Evolutionary conservation across 2,113 vertebrate genomes (phyloP), one percentile per base, ranked within the genome.

Genomic region (Cercopithecus mona): DNA sequence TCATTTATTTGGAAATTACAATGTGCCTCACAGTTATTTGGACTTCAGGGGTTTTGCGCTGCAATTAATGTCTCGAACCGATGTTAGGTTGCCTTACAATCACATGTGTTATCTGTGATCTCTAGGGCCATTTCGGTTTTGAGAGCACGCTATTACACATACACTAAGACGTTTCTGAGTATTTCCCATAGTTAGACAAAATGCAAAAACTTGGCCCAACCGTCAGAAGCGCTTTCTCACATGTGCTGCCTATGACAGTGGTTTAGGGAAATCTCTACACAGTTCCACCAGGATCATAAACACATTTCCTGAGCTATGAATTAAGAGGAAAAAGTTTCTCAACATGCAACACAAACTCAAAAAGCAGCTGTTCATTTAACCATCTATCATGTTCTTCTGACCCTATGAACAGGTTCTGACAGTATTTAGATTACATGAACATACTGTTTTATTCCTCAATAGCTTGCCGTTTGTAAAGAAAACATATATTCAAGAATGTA

Each of bases 361-460:
- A 96, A 86, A 8, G 52, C 86, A 96, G 96, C 94, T 97, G 81
- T 87, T 94, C 79, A 66, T 59, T 50, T 68, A 75, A 96, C 84
- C 59, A 81, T 80, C 86, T 43, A 7, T 66, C 87, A 78, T 55
- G 64, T 57, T 84, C 68, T 70, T 88, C 57, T 70, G 81, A 82
- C 22, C 64, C 59, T 88, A 27, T 18, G 3, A 73, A 73, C 6
- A 88, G 92, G 13, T 17, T 76, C 52, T 25, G 59, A 72, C 1
- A 64, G 45, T 92, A 83, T 90, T 97, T 95, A 92, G 55, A 88
- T 79, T 20, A 94, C 82, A 75, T 45, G 27, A 87, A 52, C n/a
- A 38, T 68, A 79, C n/a, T 66, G 45, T 82, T 68, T 94, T 55
- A 25, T 76, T 87, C 82, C 68, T 70, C 30, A 9, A 18, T 55